A percentile compares a stretch with the other conserved stretches of the same genome.
phyloP scores from a whole-genome alignment of 2,113 vertebrate species.

The Suricata suricatta region DNA sequence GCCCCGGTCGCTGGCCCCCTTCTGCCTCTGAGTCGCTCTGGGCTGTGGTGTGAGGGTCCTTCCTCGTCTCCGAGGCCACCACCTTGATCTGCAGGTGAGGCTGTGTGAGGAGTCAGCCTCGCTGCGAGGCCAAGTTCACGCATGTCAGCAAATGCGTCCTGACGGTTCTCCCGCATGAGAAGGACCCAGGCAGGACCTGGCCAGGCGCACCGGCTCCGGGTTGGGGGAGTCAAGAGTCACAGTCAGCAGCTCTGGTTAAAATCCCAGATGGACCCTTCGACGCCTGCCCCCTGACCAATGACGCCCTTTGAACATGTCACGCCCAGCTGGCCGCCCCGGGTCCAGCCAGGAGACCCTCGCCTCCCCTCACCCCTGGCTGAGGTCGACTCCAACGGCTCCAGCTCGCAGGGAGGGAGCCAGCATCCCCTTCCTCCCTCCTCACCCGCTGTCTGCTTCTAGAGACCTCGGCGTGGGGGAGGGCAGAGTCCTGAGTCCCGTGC shows the following conservation, averaged over 20 bases:
- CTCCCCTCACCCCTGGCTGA: too few species aligned
- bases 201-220: background rate
- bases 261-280: background rate
- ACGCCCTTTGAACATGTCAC: too few species aligned
- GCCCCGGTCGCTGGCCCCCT: too few species aligned
- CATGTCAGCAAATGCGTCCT: accelerated
- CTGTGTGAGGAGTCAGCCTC: accelerated
- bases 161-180: accelerated
- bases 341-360: accelerated
- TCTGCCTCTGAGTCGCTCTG: accelerated
- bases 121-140: accelerated
- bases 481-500: accelerated
- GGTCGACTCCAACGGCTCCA: accelerated
- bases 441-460: accelerated
- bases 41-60: accelerated
- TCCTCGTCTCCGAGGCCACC: accelerated
- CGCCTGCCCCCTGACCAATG: accelerated
- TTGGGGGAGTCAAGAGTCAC: background rate
- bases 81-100: accelerated
- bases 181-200: accelerated
- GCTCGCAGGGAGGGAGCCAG: accelerated
- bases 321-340: background rate
- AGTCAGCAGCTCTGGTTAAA: background rate
- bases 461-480: too few species aligned
- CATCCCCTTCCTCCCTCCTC: accelerated